Evolutionary conservation across 2,888 invertebrate genomes (phyloP).

Genomic region (Ischnura elegans): DNA sequence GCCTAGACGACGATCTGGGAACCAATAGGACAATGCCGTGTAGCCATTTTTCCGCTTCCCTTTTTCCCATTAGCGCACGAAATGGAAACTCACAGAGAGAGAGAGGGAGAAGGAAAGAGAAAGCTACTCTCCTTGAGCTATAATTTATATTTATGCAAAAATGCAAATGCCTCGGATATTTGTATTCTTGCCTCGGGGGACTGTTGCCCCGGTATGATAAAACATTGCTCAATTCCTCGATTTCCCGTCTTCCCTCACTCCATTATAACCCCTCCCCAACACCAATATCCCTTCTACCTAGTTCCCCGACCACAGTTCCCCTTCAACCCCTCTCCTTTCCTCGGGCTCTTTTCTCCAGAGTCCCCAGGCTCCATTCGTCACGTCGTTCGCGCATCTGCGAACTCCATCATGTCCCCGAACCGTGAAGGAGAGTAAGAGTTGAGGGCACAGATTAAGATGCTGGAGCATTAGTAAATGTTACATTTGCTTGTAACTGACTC

Average conservation of each 20-base stretch:
- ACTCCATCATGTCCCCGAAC: not conserved
- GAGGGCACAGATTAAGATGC: too few species aligned
- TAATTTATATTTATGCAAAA: conserved; percentile 38
- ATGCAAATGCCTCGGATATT: conserved; percentile 20
- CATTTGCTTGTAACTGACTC: too few species aligned
- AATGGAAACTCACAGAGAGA: not conserved
- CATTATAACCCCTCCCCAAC: not conserved
- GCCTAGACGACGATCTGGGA: not conserved
- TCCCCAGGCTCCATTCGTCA: not conserved
- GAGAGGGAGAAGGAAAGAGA: too few species aligned
- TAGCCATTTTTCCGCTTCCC: not conserved
- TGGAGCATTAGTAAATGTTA: too few species aligned
- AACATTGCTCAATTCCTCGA: conserved; percentile 38
- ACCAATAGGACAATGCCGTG: not conserved
- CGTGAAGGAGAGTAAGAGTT: too few species aligned
- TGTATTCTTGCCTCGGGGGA: conserved; percentile 31
- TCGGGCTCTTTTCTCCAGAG: not conserved
- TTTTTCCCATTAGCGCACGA: not conserved
- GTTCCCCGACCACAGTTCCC: too few species aligned
- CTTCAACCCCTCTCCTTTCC: too few species aligned
- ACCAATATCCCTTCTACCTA: too few species aligned
- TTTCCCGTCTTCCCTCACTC: not conserved
- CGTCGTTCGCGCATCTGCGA: not conserved
- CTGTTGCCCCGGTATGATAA: conserved; percentile 17
- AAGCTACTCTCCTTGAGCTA: not conserved